Conservation (phyloP, 2,888 invertebrate genomes). For the Sesia bembeciformis region DNA sequence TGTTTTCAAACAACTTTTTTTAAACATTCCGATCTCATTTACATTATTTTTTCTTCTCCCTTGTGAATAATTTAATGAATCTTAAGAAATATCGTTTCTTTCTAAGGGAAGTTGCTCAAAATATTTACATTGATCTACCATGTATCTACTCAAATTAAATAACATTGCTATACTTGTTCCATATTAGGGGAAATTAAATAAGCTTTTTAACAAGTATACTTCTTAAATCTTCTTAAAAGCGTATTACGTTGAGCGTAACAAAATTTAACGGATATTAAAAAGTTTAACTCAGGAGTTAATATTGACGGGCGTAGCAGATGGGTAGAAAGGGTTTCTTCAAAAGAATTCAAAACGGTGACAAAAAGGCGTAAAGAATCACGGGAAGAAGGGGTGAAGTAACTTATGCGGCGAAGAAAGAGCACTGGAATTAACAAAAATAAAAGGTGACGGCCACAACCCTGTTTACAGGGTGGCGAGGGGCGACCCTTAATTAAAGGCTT, state of each 20-base stretch:
- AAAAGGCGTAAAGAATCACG: slow-evolving; percentile 73
- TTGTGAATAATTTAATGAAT: slow-evolving; percentile 71
- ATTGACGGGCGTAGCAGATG: slow-evolving; percentile 75
- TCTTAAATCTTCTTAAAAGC: slow-evolving; percentile 5
- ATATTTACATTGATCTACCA: neutral
- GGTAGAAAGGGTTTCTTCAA: slow-evolving; percentile 66
- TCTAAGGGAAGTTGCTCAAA: slow-evolving; percentile 7
- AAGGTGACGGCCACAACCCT: slow-evolving; percentile 67
- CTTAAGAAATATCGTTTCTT: slow-evolving; percentile 54
- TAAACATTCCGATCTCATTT: slow-evolving; percentile 62
- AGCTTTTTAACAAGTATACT: neutral
- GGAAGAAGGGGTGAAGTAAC: slow-evolving; percentile 60
- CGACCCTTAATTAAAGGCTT: slow-evolving; percentile 72
- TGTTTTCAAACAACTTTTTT: slow-evolving; percentile 71
- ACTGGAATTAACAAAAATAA: slow-evolving; percentile 72
- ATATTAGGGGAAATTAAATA: too few species aligned
- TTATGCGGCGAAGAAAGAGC: slow-evolving; percentile 72
- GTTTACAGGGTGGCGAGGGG: slow-evolving; percentile 65
- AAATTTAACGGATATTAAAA: slow-evolving; percentile 75
- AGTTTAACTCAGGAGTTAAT: slow-evolving; percentile 74
- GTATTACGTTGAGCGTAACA: slow-evolving; percentile 60
- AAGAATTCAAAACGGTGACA: slow-evolving; percentile 73
- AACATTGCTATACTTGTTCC: too few species aligned
- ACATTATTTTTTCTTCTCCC: slow-evolving; percentile 65
- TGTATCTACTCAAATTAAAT: too few species aligned